These are phyloP conservation scores for Percopsis transmontana DNA, from an alignment of 2,113 vertebrate species.

Conservation along the genomic window DNA sequence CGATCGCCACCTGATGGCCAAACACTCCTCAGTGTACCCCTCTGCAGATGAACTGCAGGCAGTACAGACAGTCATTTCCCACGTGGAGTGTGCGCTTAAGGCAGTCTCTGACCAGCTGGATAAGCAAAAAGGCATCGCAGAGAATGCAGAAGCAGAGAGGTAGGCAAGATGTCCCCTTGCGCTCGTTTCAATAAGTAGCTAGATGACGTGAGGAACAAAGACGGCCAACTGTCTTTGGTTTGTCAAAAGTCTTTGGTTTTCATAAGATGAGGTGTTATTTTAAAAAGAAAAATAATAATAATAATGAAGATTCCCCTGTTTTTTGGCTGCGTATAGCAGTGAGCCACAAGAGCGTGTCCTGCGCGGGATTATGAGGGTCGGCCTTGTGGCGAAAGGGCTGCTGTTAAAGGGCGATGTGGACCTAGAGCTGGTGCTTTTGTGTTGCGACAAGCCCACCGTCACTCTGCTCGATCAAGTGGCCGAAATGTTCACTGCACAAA, in stretches of 20 bases:
- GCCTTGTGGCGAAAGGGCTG: constrained; percentile 93
- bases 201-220: too few species aligned
- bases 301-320: too few species aligned
- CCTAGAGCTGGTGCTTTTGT: constrained; percentile 91
- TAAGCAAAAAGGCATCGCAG: constrained; percentile 66
- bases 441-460: constrained; percentile 87
- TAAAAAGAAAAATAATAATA: too few species aligned
- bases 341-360: constrained; percentile 74
- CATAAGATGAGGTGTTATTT: too few species aligned
- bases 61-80: constrained; percentile 93
- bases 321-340: constrained; percentile 1
- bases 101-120: constrained; percentile 91
- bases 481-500: constrained; percentile 84
- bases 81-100: constrained; percentile 90
- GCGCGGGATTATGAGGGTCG: constrained; percentile 91
- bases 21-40: constrained; percentile 94
- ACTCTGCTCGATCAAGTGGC: constrained; percentile 86
- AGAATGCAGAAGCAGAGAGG: constrained; percentile 68
- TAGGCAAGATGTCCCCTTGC: constrained; percentile 17
- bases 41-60: constrained; percentile 91
- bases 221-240: too few species aligned
- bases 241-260: too few species aligned
- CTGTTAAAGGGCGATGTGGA: constrained; percentile 92
- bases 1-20: constrained; percentile 95
- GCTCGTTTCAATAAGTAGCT: too few species aligned